phyloP scores from a whole-genome alignment of 2,888 invertebrate species.

The Mesopsocus fuscifrons region DNA sequence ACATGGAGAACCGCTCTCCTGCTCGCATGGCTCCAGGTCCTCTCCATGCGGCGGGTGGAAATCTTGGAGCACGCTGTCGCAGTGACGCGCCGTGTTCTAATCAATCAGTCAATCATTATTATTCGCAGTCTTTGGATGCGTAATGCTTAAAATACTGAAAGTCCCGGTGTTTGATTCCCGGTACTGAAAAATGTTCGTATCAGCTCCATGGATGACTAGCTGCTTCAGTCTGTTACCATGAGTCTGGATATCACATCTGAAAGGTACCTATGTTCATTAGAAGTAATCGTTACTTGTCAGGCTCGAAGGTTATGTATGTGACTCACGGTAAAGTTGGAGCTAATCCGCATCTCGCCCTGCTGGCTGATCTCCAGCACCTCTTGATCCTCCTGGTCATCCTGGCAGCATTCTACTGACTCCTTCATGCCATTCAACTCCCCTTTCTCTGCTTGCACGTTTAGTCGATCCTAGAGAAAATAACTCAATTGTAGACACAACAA shows the following conservation, averaged over 20 bases:
- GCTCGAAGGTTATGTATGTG: too few relatives aligned
- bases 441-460: too few relatives aligned
- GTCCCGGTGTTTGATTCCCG: neutral
- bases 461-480: too few relatives aligned
- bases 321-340: too few relatives aligned
- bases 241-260: too few relatives aligned
- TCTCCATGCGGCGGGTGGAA: conserved; percentile 19
- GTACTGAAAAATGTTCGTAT: neutral
- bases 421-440: neutral
- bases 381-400: conserved; percentile 26
- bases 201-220: conserved; percentile 9
- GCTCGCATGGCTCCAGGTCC: conserved; percentile 19
- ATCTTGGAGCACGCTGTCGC: conserved; percentile 26
- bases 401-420: too few relatives aligned
- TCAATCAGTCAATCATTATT: too few relatives aligned
- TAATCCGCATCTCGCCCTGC: conserved; percentile 19
- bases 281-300: too few relatives aligned
- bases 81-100: conserved; percentile 20
- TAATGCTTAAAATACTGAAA: conserved; percentile 14
- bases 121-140: too few relatives aligned
- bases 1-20: conserved; percentile 29
- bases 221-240: too few relatives aligned
- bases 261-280: too few relatives aligned
- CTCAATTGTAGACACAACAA: too few relatives aligned
- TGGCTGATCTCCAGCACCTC: conserved; percentile 34